Evolutionary conservation across 2,888 invertebrate species (phyloP).

Genomic region (Tenthredo mesomela): DNA sequence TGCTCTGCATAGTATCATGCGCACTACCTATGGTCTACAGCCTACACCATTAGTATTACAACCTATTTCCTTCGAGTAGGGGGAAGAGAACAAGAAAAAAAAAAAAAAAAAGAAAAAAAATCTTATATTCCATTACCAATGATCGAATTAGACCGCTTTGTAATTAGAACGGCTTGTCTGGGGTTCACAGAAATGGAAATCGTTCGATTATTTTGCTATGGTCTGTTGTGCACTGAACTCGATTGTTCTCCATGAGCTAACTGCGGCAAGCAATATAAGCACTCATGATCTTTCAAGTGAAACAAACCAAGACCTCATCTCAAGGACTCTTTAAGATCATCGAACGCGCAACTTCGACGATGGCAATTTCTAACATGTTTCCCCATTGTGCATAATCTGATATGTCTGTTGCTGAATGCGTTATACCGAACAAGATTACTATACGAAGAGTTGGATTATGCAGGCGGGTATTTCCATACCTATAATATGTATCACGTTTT

Average conservation of each 20-base stretch:
- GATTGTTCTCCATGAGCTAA: slow-evolving; percentile 19
- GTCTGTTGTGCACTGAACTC: slow-evolving; percentile 1
- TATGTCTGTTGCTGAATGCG: not conserved
- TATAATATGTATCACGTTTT: not conserved
- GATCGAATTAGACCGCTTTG: slow-evolving; percentile 26
- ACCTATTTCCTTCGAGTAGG: not conserved
- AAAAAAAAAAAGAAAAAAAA: not conserved
- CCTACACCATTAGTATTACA: slow-evolving; percentile 25
- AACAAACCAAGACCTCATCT: not conserved
- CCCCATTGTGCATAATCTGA: not conserved
- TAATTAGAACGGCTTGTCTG: slow-evolving; percentile 10
- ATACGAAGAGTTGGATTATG: not conserved
- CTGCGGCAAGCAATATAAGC: too few species aligned
- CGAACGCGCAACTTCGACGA: slow-evolving; percentile 15
- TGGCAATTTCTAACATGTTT: not conserved
- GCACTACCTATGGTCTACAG: not conserved
- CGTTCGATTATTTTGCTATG: slow-evolving; percentile 1
- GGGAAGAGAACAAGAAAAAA: not conserved
- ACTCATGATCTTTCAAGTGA: not conserved
- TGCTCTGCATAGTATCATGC: slow-evolving; percentile 25
- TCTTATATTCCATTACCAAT: not conserved
- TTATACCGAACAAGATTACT: not conserved
- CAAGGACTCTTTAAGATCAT: slow-evolving; percentile 8
- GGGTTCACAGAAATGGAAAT: slow-evolving; percentile 5
- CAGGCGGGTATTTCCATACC: not conserved